Evolutionary conservation across 2,888 invertebrate genomes (phyloP).

Genomic region (Ramazzottius varieornatus): DNA sequence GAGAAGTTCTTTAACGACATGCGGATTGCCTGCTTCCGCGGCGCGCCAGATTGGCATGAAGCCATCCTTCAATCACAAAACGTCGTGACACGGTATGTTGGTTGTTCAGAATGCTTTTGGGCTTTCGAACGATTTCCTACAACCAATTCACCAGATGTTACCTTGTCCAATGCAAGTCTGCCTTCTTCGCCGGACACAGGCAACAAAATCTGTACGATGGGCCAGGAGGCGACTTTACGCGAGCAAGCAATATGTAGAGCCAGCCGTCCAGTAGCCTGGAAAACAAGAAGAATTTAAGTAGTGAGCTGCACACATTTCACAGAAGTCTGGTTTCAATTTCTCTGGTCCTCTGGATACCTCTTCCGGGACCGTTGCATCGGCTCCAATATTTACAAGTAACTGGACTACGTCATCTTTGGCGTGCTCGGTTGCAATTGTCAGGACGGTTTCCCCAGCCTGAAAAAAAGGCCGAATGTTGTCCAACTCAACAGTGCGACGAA

Average conservation of each 20-base stretch:
- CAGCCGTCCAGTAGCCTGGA: conserved; percentile 33
- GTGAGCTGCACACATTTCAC: background rate
- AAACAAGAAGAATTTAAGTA: conserved; percentile 5
- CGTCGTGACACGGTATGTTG: conserved; percentile 1
- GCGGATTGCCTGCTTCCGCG: conserved; percentile 77
- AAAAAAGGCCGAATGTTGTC: no score
- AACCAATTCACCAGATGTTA: no score
- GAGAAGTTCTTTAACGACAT: conserved; percentile 73
- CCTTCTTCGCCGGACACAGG: conserved; percentile 69
- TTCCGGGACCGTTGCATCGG: conserved; percentile 70
- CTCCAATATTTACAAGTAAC: conserved; percentile 54
- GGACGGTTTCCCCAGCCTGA: conserved; percentile 81
- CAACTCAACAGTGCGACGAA: conserved; percentile 10
- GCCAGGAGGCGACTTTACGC: conserved; percentile 66
- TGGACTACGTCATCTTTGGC: conserved; percentile 83
- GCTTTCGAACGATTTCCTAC: no score
- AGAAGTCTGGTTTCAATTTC: conserved; percentile 4
- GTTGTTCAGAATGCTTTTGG: background rate
- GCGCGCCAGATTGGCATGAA: conserved; percentile 75
- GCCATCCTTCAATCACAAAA: conserved; percentile 44
- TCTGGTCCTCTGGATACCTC: conserved; percentile 41
- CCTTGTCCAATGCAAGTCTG: conserved; percentile 57
- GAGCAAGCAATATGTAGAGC: conserved; percentile 82
- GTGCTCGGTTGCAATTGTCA: conserved; percentile 79
- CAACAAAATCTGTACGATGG: conserved; percentile 59